phyloP scores from a whole-genome alignment of 1,140 invertebrate genomes.

The Propsilocerus akamusi region DNA sequence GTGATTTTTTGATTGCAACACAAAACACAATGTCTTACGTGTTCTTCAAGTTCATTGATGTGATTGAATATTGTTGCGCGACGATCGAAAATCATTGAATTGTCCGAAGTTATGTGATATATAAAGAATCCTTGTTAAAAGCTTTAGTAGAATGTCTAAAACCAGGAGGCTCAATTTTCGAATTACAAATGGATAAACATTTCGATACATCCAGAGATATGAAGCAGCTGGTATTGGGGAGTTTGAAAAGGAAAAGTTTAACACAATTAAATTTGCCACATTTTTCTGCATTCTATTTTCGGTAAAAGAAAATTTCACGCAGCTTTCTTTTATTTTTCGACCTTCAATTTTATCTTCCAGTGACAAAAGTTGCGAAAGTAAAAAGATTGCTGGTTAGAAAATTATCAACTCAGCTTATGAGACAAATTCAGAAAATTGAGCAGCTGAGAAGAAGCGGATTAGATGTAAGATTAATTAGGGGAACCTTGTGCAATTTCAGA shows the following conservation, averaged over 20 bases:
- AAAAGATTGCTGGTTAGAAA: constrained; percentile 9
- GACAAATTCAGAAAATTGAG: constrained; percentile 16
- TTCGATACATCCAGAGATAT: constrained; percentile 8
- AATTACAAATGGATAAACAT: neutral
- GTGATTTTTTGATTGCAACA: too few relatives aligned
- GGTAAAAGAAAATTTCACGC: constrained; percentile 2
- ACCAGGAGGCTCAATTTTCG: too few relatives aligned
- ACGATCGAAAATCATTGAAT: too few relatives aligned
- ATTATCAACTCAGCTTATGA: constrained; percentile 11
- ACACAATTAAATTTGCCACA: constrained; percentile 20
- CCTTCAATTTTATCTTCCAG: neutral
- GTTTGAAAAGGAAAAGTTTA: constrained; percentile 13
- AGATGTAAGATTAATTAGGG: constrained; percentile 9
- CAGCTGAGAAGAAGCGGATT: constrained; percentile 19
- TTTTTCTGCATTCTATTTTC: constrained; percentile 21
- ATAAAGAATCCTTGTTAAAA: too few relatives aligned
- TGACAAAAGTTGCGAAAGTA: constrained; percentile 16
- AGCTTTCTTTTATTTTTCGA: neutral
- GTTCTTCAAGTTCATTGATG: too few relatives aligned
- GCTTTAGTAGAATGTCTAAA: too few relatives aligned
- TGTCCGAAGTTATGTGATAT: too few relatives aligned
- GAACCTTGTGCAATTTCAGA: neutral
- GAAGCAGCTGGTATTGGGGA: constrained; percentile 8
- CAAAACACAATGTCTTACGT: too few relatives aligned
- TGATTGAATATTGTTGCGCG: too few relatives aligned